These are phyloP conservation scores for Oceanodroma tethys DNA, from an alignment of 2,113 vertebrate genomes.

Conservation along the genomic window DNA sequence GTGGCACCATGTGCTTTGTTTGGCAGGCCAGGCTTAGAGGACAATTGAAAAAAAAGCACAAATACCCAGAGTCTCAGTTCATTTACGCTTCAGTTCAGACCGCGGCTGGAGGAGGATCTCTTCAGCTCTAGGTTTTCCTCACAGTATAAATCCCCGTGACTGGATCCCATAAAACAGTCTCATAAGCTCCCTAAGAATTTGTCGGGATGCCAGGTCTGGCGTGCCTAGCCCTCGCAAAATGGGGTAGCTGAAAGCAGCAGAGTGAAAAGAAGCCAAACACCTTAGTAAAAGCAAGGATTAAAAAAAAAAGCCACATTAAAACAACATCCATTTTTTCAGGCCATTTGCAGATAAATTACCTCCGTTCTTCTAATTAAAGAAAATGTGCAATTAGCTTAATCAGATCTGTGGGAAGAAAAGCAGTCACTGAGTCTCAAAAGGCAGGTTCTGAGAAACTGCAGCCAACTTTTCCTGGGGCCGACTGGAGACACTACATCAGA, in stretches of 20 bases:
- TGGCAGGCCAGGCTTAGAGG: neutral
- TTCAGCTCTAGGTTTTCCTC: slow-evolving; percentile 36
- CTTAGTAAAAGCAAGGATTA: slow-evolving; percentile 26
- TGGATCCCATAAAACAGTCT: slow-evolving; percentile 48
- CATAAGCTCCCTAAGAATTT: slow-evolving; percentile 36
- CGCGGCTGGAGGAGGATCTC: neutral
- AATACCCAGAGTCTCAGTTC: neutral
- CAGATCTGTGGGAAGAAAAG: slow-evolving; percentile 62
- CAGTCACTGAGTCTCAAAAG: slow-evolving; percentile 50
- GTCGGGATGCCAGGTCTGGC: neutral
- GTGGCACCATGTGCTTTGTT: neutral
- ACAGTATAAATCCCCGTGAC: slow-evolving; percentile 27
- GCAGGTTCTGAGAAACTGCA: slow-evolving; percentile 66
- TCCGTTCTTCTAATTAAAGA: slow-evolving; percentile 45
- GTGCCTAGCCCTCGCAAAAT: neutral
- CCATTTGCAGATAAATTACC: slow-evolving; percentile 45
- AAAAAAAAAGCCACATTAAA: neutral
- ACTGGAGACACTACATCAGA: slow-evolving; percentile 32
- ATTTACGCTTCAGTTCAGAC: neutral
- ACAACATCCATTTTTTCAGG: neutral
- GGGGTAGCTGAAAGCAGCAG: slow-evolving; percentile 3
- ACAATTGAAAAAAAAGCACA: neutral
- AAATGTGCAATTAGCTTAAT: slow-evolving; percentile 64
- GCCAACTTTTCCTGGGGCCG: slow-evolving; percentile 39
- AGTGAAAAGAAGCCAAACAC: slow-evolving; percentile 20